Base-by-base conservation (phyloP, 2,888 invertebrate species). In the Neoitamus cyanurus region DNA sequence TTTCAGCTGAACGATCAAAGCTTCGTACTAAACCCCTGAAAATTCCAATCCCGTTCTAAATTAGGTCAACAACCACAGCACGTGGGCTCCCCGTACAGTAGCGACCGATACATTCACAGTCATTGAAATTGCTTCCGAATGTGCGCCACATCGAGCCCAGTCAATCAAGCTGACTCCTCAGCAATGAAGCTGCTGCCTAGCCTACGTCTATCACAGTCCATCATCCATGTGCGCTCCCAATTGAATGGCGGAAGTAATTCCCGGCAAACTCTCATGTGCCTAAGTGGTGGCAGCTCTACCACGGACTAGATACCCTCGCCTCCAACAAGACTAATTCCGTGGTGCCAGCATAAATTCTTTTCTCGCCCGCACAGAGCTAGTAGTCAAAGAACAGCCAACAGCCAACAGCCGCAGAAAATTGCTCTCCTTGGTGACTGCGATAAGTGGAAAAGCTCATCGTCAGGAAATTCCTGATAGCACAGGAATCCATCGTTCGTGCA, bases 381-480 rank as follows among this genome's bases (percentile, higher is more conserved):
- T 3, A 42, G n/a, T 42, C 4, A 13, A 42, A 1, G 42, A 42
- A 42, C n/a, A n/a, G 3, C 46, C n/a, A n/a, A 4, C 46, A 48
- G 7, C 48, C 48, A 9, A n/a, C 7, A 48, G 9, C 15, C 20
- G 58, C 20, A 15, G 58, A 58, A 25, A 58, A 58, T 58, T 58
- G 58, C 58, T n/a, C 58, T 58, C 58, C 58, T 25, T 9, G 9
- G 20, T 25, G 25, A 2, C 58, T 58, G 58, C 25, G n/a, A 37
- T 58, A 58, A 58, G 58, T 58, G 58, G 48, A 42, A 78, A 58
- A 31, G 20, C 58, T 78, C 48, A 48, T 48, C 48, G 20, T 78
- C 28, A 28, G 9, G 48, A 31, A 78, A 78, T 30, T 78, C 15
- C 78, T 46, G 46, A 46, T 77, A 42, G 77, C 15, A n/a, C 77